Conservation (phyloP, 2,113 vertebrate genomes). For the Trinectes maculatus region DNA sequence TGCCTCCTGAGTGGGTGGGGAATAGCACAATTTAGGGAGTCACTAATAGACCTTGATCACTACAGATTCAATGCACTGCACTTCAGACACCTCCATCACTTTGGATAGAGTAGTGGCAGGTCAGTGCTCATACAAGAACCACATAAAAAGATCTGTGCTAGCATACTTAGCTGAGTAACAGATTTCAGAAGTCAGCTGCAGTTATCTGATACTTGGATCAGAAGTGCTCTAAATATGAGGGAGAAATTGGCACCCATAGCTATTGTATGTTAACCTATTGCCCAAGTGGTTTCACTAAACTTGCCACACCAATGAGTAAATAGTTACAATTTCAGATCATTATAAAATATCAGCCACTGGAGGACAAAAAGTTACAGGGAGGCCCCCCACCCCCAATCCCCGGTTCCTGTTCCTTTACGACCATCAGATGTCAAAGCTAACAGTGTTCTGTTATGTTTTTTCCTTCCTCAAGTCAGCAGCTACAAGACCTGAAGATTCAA, state of each 20-base stretch:
- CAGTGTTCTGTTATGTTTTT: constrained; percentile 84
- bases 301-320: constrained; percentile 12
- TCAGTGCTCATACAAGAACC: constrained; percentile 8
- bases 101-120: constrained; percentile 28
- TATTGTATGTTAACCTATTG: not conserved
- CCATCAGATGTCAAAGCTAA: constrained; percentile 80
- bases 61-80: constrained; percentile 50
- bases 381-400: constrained; percentile 1
- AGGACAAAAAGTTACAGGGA: constrained; percentile 36
- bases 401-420: constrained; percentile 66
- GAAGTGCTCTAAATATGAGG: constrained; percentile 29
- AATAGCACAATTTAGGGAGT: constrained; percentile 21
- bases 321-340: constrained; percentile 20
- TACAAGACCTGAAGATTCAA: constrained; percentile 74
- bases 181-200: constrained; percentile 7
- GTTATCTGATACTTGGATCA: constrained; percentile 29
- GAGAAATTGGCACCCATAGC: constrained; percentile 16
- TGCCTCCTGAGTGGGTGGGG: constrained; percentile 79
- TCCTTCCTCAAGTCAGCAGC: constrained; percentile 83
- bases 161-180: not conserved
- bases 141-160: constrained; percentile 6
- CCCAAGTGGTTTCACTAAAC: constrained; percentile 16
- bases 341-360: constrained; percentile 3
- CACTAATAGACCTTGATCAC: constrained; percentile 40
- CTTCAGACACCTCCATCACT: constrained; percentile 52